Evolutionary conservation across 2,797 vertebrate species (phyloP), one percentile per base, ranked within the genome.

Genomic region (Cynopterus sphinx): DNA sequence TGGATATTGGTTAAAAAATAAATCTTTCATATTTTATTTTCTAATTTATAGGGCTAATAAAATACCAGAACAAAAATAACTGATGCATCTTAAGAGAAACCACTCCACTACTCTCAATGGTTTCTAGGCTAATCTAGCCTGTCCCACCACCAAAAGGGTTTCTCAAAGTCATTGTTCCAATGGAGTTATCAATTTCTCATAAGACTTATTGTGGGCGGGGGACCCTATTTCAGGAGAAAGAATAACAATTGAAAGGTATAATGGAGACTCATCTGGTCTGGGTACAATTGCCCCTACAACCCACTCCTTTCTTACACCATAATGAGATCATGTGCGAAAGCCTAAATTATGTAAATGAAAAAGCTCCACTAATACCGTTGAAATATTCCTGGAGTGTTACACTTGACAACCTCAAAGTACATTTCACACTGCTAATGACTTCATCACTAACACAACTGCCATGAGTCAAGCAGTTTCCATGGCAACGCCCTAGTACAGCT

Each of bases 331-430:
- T 97, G 96, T 94, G 98, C 96, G 97, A 98, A 98, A 98, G 98
- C 98, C 98, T 98, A 98, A 98, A 98, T 98, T 98, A 98, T 98
- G 98, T 96, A 98, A 98, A 98, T 99, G 98, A 98, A 98, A 98
- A 98, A 97, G 82, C 98, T 98, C 97, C 96, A 98, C 98, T 98
- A 98, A 98, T 98, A 98, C 98, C 81, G 93, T 98, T 98, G 98
- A 98, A 98, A 99, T 98, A 98, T 98, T 99, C 98, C 98, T 98
- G 98, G 98, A 99, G 98, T 98, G 98, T 98, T 97, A 98, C 98
- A 98, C 98, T 98, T 98, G 98, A 99, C 98, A 99, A 98, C 98
- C 98, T 98, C 98, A 98, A 99, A 98, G 98, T 98, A 98, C 98
- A 98, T 99, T 98, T 99, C 98, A 98, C 98, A 98, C 98, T 91